Evolutionary conservation across 2,797 vertebrate genomes (phyloP), one percentile per base, ranked within the genome.

Genomic region (Pseudomugil tenellus): DNA sequence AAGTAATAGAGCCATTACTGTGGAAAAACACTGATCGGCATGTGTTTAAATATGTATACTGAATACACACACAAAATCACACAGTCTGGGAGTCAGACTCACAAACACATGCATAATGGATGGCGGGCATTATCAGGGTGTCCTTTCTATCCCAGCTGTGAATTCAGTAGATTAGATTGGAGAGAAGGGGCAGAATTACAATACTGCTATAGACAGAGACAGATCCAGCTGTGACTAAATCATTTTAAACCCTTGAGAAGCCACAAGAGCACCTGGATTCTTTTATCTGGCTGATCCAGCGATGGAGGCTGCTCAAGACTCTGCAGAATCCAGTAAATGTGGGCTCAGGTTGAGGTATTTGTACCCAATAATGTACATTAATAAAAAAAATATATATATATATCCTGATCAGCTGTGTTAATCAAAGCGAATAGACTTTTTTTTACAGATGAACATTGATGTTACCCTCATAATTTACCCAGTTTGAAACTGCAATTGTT

Each of bases 81-180:
- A 60, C 51, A 39, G 63, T 31, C 8, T 2, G 59, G 63, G 51
- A 57, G 10, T 57, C 70, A 80, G 64, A 70, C 70, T 67, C 77
- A 73, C 75, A 85, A 73, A 78, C 68, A 54, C 83, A 87, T 82
- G 65, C 78, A 86, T 87, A 80, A 90, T 91, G 64, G 70, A 86
- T 87, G 52, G 69, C 67, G 63, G 79, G 65, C 72, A 76, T 80
- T 80, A 83, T 78, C 77, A 76, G 68, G 31, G 70, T 74, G 80
- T 84, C 66, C 83, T 76, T 73, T 75, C 70, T 54, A 16, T 70
- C 56, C 78, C 77, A 76, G 72, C 75, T 76, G 73, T 84, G 83
- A 77, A 87, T 87, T 86, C 77, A 84, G 81, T 81, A 83, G 81
- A 76, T 80, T 71, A 76, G 71, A 82, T 77, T 80, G 78, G 60